phyloP scores from a whole-genome alignment of 2,113 vertebrate species.

The Marmota monax region DNA sequence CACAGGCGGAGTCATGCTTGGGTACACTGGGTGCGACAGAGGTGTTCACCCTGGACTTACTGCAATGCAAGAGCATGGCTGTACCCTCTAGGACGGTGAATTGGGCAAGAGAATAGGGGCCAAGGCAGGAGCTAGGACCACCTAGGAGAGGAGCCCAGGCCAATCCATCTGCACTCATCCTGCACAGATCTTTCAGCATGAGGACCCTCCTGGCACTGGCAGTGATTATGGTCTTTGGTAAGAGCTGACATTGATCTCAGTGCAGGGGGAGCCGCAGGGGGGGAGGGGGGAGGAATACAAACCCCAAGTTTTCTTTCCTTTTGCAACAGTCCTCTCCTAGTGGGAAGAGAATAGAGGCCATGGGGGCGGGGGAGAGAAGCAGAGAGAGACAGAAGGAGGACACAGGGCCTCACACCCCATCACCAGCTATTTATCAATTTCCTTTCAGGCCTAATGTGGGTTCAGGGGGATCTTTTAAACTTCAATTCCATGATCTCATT shows the following conservation, averaged over 20 bases:
- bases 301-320: neutral
- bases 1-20: neutral
- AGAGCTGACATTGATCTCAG: constrained; percentile 20
- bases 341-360: neutral
- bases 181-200: constrained; percentile 69
- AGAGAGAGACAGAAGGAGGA: neutral
- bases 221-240: constrained; percentile 69
- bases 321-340: neutral
- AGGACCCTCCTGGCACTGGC: constrained; percentile 57
- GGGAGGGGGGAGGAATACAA: neutral
- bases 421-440: neutral
- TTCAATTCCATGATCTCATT: constrained; percentile 50
- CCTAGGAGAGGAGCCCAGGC: neutral
- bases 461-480: neutral
- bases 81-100: neutral
- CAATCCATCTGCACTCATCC: neutral
- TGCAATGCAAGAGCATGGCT: neutral
- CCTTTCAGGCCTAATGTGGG: constrained; percentile 62
- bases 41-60: neutral
- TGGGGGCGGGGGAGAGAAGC: too few relatives aligned
- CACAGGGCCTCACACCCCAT: rapidly evolving
- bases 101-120: too few relatives aligned
- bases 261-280: neutral
- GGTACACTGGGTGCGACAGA: neutral
- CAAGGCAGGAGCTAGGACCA: neutral